Conservation (phyloP, 1,140 invertebrate species). For the Holotrichia oblita region DNA sequence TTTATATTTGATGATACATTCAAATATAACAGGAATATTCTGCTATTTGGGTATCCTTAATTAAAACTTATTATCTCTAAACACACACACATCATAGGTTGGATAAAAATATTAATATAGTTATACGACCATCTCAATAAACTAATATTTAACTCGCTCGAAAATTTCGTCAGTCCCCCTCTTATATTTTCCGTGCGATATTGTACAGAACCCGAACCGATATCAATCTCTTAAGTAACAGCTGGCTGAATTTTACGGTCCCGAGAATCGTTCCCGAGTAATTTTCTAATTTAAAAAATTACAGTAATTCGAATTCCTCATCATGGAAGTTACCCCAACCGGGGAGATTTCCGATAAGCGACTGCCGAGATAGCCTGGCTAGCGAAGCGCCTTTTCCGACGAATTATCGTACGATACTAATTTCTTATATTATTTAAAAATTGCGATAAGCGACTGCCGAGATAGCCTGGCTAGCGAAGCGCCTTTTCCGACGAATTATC, state of each 20-base stretch:
- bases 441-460: too few species aligned
- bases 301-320: constrained; percentile 42
- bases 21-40: too few species aligned
- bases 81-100: too few species aligned
- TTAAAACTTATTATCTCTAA: too few species aligned
- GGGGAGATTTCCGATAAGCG: constrained; percentile 39
- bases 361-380: neutral
- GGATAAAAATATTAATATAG: neutral
- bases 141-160: neutral
- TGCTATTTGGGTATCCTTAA: too few species aligned
- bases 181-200: neutral
- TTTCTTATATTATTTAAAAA: constrained; percentile 44
- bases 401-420: constrained; percentile 39
- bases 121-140: neutral
- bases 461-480: constrained; percentile 9
- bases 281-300: constrained; percentile 46
- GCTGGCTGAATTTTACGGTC: constrained; percentile 41
- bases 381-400: constrained; percentile 6
- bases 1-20: neutral
- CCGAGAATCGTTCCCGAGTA: constrained; percentile 28
- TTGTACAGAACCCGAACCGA: constrained; percentile 4
- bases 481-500: constrained; percentile 38
- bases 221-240: constrained; percentile 34
- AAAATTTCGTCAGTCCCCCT: neutral
- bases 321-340: constrained; percentile 1